Percentiles rank a stretch among this genome's conserved stretches.
Conservation (phyloP, 2,113 vertebrate genomes). For the Stomatorhinus ivindoensis region DNA sequence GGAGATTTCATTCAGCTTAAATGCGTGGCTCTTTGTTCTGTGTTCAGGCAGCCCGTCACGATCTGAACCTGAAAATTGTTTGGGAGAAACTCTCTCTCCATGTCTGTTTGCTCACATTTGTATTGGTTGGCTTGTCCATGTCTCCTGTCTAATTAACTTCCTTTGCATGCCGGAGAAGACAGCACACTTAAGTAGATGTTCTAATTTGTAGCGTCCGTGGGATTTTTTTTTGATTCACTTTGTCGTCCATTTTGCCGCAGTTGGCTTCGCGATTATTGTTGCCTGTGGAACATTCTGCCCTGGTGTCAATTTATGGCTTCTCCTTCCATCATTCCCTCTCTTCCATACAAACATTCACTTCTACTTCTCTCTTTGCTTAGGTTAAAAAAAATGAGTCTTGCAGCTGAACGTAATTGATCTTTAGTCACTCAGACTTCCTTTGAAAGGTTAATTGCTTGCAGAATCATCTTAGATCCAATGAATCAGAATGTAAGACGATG, state of each 20-base stretch:
- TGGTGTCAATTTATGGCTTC: background rate
- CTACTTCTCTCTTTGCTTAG: background rate
- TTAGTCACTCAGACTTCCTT: slow-evolving; percentile 25
- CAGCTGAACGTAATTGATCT: slow-evolving; percentile 23
- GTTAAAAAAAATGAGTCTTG: slow-evolving; percentile 24
- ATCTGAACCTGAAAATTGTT: slow-evolving; percentile 10
- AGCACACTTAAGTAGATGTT: background rate
- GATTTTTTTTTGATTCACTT: background rate
- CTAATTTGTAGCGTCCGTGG: background rate
- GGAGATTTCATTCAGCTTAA: slow-evolving; percentile 15
- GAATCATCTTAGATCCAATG: slow-evolving; percentile 19
- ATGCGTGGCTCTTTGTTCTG: background rate
- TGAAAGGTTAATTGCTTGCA: slow-evolving; percentile 43
- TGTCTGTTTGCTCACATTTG: slow-evolving; percentile 20
- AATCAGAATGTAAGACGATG: slow-evolving; percentile 8
- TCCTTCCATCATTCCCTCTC: background rate
- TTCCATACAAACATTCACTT: background rate
- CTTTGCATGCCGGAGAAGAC: background rate
- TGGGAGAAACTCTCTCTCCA: slow-evolving; percentile 19
- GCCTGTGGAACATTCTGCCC: background rate
- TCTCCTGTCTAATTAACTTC: slow-evolving; percentile 24
- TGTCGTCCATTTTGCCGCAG: background rate
- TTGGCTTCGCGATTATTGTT: background rate
- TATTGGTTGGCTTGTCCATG: slow-evolving; percentile 26
- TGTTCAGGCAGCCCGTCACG: background rate